phyloP scores from a whole-genome alignment of 2,888 invertebrate genomes.

The Zygogramma bicolorata region DNA sequence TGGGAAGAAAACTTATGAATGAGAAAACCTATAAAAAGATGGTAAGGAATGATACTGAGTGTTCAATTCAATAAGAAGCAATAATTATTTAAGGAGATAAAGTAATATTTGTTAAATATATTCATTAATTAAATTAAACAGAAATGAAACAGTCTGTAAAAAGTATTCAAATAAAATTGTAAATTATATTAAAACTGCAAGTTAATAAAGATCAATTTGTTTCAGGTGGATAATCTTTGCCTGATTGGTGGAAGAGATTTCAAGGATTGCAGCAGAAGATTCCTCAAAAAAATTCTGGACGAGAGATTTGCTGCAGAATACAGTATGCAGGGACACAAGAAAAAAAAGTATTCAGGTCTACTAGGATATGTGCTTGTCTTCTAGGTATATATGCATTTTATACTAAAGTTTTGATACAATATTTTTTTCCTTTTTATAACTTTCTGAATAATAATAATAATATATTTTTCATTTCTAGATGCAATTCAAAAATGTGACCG shows the following conservation, averaged over 20 bases:
- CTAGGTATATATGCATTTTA: no score
- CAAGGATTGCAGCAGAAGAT: neutral
- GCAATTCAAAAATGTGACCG: neutral
- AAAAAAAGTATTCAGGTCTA: neutral
- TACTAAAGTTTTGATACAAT: no score
- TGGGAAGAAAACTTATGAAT: neutral
- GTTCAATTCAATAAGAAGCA: neutral
- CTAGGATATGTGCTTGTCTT: conserved; percentile 11
- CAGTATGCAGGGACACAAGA: neutral
- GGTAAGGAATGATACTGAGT: neutral
- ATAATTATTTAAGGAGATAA: neutral
- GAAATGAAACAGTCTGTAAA: neutral
- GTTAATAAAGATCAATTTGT: neutral
- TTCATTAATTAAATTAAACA: neutral
- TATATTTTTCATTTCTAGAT: conserved; percentile 5
- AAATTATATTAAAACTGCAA: neutral
- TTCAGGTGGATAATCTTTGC: conserved; percentile 3
- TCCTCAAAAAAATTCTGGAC: neutral
- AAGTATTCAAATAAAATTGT: neutral
- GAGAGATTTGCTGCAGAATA: neutral
- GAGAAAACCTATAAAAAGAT: conserved; percentile 5
- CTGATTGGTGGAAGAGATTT: neutral
- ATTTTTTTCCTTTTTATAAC: no score
- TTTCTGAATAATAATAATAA: no score
- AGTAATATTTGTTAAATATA: neutral